phyloP scores from a whole-genome alignment of 2,797 vertebrate genomes.

The Urosaurus nigricauda region DNA sequence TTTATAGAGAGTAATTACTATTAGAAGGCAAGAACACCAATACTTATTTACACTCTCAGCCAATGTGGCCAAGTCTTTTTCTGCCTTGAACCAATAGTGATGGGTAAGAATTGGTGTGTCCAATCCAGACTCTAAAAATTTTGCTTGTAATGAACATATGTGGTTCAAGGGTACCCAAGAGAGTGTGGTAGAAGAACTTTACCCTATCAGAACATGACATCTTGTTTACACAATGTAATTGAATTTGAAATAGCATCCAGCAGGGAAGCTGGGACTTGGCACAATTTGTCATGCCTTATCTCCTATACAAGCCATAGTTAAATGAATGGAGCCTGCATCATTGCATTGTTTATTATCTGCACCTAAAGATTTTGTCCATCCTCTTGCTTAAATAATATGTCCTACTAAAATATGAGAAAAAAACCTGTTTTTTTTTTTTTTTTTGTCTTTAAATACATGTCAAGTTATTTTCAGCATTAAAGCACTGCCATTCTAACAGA shows the following conservation, averaged over 20 bases:
- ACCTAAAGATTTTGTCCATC: not conserved
- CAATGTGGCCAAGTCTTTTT: not conserved
- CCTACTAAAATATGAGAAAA: not conserved
- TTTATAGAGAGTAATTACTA: conserved; percentile 9
- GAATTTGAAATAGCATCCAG: conserved; percentile 16
- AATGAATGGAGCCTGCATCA: not conserved
- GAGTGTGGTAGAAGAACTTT: not conserved
- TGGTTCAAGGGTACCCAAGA: not conserved
- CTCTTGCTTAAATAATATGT: not conserved
- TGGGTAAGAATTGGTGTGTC: not conserved
- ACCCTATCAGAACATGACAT: conserved; percentile 3
- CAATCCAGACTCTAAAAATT: not conserved
- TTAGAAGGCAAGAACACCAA: conserved; percentile 3
- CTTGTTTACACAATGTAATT: not conserved
- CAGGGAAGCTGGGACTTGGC: not conserved
- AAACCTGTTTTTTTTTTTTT: not conserved
- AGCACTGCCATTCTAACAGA: not conserved
- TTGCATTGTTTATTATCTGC: not conserved
- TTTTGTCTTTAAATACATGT: not conserved
- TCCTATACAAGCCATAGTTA: not conserved
- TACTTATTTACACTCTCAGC: not conserved
- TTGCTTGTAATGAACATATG: not conserved
- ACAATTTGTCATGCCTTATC: not conserved
- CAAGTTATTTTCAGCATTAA: not conserved
- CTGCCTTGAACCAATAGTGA: not conserved